Percentiles rank a stretch among this genome's conserved stretches.
Conservation (phyloP, 2,113 vertebrate genomes). For the Clupea harengus region DNA sequence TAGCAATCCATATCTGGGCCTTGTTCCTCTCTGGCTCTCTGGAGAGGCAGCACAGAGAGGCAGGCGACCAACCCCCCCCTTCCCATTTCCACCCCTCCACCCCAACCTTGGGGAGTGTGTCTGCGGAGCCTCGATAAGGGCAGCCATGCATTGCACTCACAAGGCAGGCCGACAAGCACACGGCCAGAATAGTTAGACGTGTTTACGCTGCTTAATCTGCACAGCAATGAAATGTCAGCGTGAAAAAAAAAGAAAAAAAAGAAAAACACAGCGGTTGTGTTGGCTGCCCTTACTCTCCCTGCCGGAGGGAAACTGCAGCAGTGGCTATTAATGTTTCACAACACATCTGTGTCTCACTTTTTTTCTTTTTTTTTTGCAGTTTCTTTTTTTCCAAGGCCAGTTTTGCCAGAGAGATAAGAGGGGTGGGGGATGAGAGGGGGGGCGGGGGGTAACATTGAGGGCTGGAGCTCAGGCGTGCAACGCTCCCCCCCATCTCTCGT, state of each 20-base stretch:
- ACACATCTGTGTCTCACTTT: constrained; percentile 50
- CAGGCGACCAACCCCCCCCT: not conserved
- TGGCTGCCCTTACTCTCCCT: constrained; percentile 47
- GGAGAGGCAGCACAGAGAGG: constrained; percentile 36
- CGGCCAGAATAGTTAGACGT: constrained; percentile 61
- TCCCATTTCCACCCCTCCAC: not conserved
- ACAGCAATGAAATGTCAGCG: constrained; percentile 54
- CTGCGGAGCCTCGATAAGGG: constrained; percentile 68
- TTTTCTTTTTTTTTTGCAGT: constrained; percentile 21
- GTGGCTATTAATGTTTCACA: constrained; percentile 77
- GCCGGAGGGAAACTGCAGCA: constrained; percentile 61
- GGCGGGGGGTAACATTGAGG: constrained; percentile 58
- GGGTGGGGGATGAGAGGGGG: not conserved
- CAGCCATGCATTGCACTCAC: constrained; percentile 16
- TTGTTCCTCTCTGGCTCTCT: constrained; percentile 44
- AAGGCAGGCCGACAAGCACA: constrained; percentile 49
- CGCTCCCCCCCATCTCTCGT: constrained; percentile 52
- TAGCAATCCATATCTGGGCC: constrained; percentile 59
- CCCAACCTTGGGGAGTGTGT: constrained; percentile 33
- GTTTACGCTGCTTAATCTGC: constrained; percentile 72
- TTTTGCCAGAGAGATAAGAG: constrained; percentile 34
- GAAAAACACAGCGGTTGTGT: constrained; percentile 42
- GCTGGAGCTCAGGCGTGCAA: not conserved
- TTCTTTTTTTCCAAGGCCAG: constrained; percentile 36
- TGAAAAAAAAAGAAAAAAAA: constrained; percentile 12